A percentile compares a stretch with the other conserved stretches of the same genome.
Conservation (phyloP, 2,113 vertebrate genomes). For the Elachura formosa region DNA sequence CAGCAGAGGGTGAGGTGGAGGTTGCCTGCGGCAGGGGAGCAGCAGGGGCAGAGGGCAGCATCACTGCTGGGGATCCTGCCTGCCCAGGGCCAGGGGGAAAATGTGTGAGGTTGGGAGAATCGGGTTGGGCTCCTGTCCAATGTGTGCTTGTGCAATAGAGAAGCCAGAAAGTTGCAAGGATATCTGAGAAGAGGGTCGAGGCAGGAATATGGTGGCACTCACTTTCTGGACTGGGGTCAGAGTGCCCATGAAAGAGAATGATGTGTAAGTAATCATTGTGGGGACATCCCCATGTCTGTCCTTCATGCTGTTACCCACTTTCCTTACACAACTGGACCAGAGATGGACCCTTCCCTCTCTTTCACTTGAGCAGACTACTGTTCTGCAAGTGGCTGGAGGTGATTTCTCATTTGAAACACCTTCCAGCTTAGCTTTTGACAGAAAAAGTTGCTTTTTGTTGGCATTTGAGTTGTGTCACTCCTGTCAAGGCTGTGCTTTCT, state of each 20-base stretch:
- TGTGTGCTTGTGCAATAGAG: background rate
- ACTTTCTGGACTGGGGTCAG: background rate
- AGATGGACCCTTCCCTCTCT: background rate
- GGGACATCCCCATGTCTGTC: background rate
- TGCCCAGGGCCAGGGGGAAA: background rate
- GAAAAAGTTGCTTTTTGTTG: background rate
- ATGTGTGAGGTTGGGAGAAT: rapidly evolving
- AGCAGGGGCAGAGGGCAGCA: background rate
- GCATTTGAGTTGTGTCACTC: background rate
- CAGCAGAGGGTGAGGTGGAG: background rate
- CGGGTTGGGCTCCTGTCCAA: background rate
- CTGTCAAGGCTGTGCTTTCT: background rate
- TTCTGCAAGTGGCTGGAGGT: background rate
- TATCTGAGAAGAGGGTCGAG: background rate
- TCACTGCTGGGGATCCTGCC: background rate
- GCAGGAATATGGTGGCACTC: background rate
- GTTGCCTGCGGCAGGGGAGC: background rate
- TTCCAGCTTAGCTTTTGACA: background rate
- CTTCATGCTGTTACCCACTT: background rate
- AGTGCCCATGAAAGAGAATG: background rate
- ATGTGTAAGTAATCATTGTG: background rate
- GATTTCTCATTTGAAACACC: background rate
- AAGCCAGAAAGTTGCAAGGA: background rate
- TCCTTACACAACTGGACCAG: background rate
- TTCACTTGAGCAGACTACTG: background rate